Evolutionary conservation across 2,113 vertebrate species (phyloP).

Genomic region (Peromyscus californicus): DNA sequence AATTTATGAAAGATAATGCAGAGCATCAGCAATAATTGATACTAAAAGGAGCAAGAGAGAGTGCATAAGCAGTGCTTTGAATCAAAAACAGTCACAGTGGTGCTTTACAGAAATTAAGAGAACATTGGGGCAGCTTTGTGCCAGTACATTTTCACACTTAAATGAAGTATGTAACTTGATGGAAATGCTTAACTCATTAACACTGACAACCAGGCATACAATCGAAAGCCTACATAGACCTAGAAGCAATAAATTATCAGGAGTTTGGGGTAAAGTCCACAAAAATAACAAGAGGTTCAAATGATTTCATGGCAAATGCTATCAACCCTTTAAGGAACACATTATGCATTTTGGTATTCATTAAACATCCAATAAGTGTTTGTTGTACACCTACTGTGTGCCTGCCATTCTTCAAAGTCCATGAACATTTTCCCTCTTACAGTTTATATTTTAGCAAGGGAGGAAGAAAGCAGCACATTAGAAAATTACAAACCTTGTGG

Average conservation of each 20-base stretch:
- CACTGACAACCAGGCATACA: not conserved
- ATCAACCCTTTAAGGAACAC: not conserved
- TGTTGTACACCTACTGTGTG: not conserved
- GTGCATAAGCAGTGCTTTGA: not conserved
- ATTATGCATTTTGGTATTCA: not conserved
- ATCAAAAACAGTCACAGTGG: not conserved
- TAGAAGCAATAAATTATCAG: not conserved
- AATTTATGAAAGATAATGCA: not conserved
- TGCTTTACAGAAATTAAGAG: slow-evolving; percentile 11
- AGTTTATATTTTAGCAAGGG: not conserved
- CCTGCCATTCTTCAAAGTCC: not conserved
- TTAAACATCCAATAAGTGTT: not conserved
- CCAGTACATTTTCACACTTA: slow-evolving; percentile 22
- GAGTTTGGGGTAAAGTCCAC: not conserved
- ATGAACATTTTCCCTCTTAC: not conserved
- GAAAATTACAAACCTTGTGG: not conserved
- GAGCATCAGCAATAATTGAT: not conserved
- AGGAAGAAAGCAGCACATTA: not conserved
- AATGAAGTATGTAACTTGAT: slow-evolving; percentile 16
- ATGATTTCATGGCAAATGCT: not conserved
- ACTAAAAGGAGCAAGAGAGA: not conserved
- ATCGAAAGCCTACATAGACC: not conserved
- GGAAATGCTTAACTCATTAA: not conserved
- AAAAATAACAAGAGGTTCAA: not conserved
- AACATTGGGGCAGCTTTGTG: not conserved